Evolutionary conservation across 1,140 invertebrate species (phyloP).

Genomic region (Leptinotarsa undecemlineata): DNA sequence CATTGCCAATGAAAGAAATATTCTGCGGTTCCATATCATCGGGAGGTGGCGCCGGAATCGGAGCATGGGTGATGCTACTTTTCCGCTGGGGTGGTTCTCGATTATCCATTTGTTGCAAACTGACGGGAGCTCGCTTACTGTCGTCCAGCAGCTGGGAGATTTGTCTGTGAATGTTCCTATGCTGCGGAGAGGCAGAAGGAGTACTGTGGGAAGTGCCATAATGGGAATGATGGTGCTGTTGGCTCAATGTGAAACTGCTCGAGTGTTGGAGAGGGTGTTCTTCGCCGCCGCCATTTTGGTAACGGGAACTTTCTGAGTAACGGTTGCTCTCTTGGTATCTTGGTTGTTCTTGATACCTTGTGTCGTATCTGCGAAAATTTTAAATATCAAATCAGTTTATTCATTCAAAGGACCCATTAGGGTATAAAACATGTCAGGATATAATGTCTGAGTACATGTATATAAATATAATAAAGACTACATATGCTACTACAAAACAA

Average conservation of each 20-base stretch:
- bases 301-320: conserved; percentile 21
- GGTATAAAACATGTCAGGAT: no score
- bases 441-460: no score
- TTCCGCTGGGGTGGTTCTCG: conserved; percentile 44
- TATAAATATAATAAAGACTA: no score
- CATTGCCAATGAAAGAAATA: conserved; percentile 86
- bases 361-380: not conserved
- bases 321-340: conserved; percentile 33
- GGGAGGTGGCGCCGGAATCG: conserved; percentile 66
- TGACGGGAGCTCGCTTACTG: conserved; percentile 46
- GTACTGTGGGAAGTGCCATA: conserved; percentile 55
- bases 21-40: conserved; percentile 90
- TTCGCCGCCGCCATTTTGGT: conserved; percentile 46
- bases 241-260: conserved; percentile 53
- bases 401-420: no score
- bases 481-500: no score
- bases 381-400: no score
- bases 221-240: conserved; percentile 51
- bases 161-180: conserved; percentile 51
- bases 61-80: conserved; percentile 60
- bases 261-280: conserved; percentile 50
- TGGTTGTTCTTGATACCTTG: conserved; percentile 27
- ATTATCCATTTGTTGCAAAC: conserved; percentile 53
- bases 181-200: conserved; percentile 54
- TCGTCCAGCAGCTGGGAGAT: conserved; percentile 54